Percentiles rank a stretch among this genome's conserved stretches.
These are phyloP conservation scores for Luehdorfia chinensis DNA, from an alignment of 1,140 invertebrate genomes.

Conservation along the genomic window DNA sequence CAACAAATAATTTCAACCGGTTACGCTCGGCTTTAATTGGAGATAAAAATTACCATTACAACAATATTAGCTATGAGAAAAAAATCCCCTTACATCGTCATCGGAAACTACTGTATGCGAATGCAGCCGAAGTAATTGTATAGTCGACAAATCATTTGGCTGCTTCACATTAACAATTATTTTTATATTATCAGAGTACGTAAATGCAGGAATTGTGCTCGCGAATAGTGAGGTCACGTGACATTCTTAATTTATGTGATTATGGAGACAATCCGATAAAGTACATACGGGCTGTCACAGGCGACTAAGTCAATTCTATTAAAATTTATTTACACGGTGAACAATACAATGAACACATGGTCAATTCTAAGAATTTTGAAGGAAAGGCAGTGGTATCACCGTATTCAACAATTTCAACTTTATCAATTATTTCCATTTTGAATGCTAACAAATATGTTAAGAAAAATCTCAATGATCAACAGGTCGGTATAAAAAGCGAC, in stretches of 20 bases:
- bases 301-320: not conserved
- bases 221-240: too few relatives aligned
- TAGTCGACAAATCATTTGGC: too few relatives aligned
- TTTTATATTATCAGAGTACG: too few relatives aligned
- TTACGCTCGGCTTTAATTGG: constrained; percentile 8
- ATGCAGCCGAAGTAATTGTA: too few relatives aligned
- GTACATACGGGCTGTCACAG: too few relatives aligned
- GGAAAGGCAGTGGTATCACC: constrained; percentile 64
- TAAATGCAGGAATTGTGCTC: too few relatives aligned
- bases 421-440: constrained; percentile 35
- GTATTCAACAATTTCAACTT: constrained; percentile 52
- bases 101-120: not conserved
- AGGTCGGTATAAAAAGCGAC: constrained; percentile 59
- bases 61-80: constrained; percentile 15
- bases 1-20: constrained; percentile 14
- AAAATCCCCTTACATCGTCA: not conserved
- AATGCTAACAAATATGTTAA: constrained; percentile 49
- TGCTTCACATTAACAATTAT: too few relatives aligned
- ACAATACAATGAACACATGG: constrained; percentile 3
- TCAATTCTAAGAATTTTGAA: constrained; percentile 38
- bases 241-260: too few relatives aligned
- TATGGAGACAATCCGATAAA: too few relatives aligned
- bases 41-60: constrained; percentile 8
- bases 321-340: not conserved
- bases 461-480: constrained; percentile 47